Conservation (phyloP, 2,888 invertebrate species). For the Ectemnius lituratus region DNA sequence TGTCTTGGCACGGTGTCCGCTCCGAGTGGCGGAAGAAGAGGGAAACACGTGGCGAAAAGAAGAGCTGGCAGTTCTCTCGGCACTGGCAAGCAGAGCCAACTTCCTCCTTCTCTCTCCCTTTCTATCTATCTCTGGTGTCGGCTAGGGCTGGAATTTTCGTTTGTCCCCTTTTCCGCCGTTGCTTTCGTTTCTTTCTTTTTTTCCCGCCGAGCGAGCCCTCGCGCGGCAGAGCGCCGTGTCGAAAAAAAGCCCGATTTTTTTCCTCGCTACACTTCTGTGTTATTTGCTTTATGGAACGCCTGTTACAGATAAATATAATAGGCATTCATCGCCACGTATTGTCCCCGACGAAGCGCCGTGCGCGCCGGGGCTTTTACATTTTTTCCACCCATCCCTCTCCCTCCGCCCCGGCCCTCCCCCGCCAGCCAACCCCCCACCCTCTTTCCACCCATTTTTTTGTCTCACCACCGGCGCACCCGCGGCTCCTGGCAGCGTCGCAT, state of each 20-base stretch:
- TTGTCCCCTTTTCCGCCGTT: slow-evolving; percentile 53
- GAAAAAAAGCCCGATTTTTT: slow-evolving; percentile 67
- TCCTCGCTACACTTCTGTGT: slow-evolving; percentile 73
- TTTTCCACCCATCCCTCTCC: slow-evolving; percentile 57
- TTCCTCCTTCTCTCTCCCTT: slow-evolving; percentile 10
- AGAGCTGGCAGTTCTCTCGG: no score
- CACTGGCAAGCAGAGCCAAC: no score
- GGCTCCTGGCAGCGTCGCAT: slow-evolving; percentile 35
- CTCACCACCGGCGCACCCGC: slow-evolving; percentile 54
- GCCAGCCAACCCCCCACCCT: slow-evolving; percentile 26
- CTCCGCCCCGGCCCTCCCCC: slow-evolving; percentile 25
- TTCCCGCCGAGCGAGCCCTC: slow-evolving; percentile 51
- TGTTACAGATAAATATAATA: slow-evolving; percentile 78
- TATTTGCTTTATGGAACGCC: slow-evolving; percentile 78
- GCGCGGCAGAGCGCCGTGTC: slow-evolving; percentile 61
- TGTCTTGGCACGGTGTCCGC: slow-evolving; percentile 5
- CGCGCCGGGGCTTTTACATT: slow-evolving; percentile 75
- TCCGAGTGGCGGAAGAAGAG: slow-evolving; percentile 7
- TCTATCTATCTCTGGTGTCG: slow-evolving; percentile 34
- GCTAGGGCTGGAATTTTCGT: slow-evolving; percentile 61
- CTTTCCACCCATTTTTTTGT: slow-evolving; percentile 62
- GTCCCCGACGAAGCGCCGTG: slow-evolving; percentile 75
- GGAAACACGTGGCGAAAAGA: not conserved
- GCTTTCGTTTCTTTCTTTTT: slow-evolving; percentile 34
- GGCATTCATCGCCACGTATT: slow-evolving; percentile 77